phyloP scores from a whole-genome alignment of 2,888 invertebrate species.

The Limnephilus rhombicus region DNA sequence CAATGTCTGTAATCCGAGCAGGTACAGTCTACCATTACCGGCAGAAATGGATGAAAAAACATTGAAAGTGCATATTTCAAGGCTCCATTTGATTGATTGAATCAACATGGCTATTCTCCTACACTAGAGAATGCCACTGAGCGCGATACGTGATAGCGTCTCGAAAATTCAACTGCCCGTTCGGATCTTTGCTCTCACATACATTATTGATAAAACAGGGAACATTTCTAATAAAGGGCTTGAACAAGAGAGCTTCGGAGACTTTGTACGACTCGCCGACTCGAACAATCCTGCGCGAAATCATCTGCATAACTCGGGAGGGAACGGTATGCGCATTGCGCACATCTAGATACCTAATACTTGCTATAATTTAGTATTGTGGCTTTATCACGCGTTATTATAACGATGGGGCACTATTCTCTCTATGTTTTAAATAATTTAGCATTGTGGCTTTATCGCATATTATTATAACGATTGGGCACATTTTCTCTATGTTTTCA shows the following conservation, averaged over 20 bases:
- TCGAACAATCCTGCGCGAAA: constrained; percentile 57
- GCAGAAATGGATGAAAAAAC: neutral
- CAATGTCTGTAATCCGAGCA: neutral
- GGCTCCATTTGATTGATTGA: neutral
- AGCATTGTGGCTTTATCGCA: neutral
- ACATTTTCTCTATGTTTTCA: no score
- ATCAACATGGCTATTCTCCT: neutral
- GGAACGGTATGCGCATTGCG: neutral
- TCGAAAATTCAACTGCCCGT: no score
- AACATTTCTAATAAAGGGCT: neutral
- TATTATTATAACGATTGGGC: neutral
- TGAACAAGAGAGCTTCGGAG: neutral
- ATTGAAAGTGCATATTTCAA: neutral
- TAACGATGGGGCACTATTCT: neutral
- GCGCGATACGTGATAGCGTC: no score
- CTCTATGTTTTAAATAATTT: neutral
- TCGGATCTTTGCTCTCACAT: no score
- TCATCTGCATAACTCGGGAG: constrained; percentile 58
- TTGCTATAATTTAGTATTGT: neutral
- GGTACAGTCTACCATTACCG: neutral
- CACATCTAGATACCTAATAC: neutral
- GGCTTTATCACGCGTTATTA: neutral
- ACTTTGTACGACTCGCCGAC: constrained; percentile 6
- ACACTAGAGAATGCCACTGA: no score
- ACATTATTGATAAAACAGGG: no score